A percentile compares a stretch with the other conserved stretches of the same genome.
phyloP scores from a whole-genome alignment of 1,140 invertebrate genomes.

The Hirudo medicinalis region DNA sequence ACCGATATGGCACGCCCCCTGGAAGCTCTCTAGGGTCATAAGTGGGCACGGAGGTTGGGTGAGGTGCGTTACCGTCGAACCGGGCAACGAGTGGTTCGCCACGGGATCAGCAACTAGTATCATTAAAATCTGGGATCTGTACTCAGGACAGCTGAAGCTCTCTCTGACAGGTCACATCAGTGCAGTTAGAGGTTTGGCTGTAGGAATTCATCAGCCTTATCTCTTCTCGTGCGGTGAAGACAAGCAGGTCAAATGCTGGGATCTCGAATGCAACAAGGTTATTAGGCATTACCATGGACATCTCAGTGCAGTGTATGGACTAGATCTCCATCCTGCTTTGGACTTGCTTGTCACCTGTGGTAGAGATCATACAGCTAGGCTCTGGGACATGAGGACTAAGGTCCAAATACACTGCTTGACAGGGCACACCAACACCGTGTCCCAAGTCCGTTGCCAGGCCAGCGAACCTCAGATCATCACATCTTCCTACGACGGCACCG shows the following conservation, averaged over 20 bases:
- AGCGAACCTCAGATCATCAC: conserved; percentile 73
- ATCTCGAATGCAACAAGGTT: conserved; percentile 97
- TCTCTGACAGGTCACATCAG: conserved; percentile 97
- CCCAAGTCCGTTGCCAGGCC: conserved; percentile 78
- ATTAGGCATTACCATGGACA: conserved; percentile 98
- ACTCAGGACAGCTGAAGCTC: conserved; percentile 81
- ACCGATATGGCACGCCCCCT: conserved; percentile 96
- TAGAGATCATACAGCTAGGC: conserved; percentile 81
- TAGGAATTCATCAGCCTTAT: conserved; percentile 88
- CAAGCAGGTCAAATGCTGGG: conserved; percentile 98
- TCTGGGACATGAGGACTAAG: conserved; percentile 98
- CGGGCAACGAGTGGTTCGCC: conserved; percentile 88
- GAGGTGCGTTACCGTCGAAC: conserved; percentile 86
- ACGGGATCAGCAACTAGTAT: conserved; percentile 90
- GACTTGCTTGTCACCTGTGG: conserved; percentile 88
- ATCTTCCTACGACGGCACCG: conserved; percentile 55
- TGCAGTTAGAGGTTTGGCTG: conserved; percentile 82
- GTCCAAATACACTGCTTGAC: conserved; percentile 89
- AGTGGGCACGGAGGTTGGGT: conserved; percentile 98
- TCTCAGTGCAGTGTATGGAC: conserved; percentile 83
- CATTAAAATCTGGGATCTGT: conserved; percentile 99
- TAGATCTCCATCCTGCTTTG: conserved; percentile 86
- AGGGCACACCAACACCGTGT: conserved; percentile 95
- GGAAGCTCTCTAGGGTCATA: conserved; percentile 93
- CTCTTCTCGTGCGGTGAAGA: conserved; percentile 98